These are phyloP conservation scores for Isotomurus palustris DNA, from an alignment of 2,888 invertebrate species.

Conservation along the genomic window DNA sequence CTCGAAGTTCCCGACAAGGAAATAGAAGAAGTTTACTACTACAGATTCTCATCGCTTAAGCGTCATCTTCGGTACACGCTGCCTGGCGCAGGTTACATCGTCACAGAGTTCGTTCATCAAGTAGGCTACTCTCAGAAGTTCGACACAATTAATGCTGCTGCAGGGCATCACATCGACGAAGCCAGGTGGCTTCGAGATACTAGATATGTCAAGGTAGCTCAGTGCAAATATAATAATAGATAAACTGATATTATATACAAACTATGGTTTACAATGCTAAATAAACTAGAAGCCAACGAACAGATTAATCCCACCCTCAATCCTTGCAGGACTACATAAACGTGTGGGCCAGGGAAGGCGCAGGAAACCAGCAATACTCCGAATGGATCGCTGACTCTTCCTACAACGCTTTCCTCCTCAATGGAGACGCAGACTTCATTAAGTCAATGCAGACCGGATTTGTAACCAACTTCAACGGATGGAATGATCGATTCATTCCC, in stretches of 20 bases:
- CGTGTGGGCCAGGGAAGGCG: slow-evolving; percentile 41
- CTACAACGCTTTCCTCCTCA: slow-evolving; percentile 31
- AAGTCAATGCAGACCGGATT: slow-evolving; percentile 36
- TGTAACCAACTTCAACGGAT: slow-evolving; percentile 36
- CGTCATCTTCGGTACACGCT: slow-evolving; percentile 39
- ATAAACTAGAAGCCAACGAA: too few relatives aligned
- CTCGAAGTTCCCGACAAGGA: slow-evolving; percentile 38
- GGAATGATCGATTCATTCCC: slow-evolving; percentile 32
- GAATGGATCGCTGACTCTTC: slow-evolving; percentile 45
- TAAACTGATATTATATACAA: neutral
- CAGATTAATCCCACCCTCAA: too few relatives aligned
- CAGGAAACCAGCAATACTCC: slow-evolving; percentile 35
- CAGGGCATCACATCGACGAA: slow-evolving; percentile 45
- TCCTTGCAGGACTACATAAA: slow-evolving; percentile 39
- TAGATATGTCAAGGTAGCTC: slow-evolving; percentile 28
- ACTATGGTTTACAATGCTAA: neutral
- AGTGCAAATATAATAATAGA: neutral
- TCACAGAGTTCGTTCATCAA: slow-evolving; percentile 44
- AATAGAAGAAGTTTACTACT: slow-evolving; percentile 44
- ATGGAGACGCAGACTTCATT: slow-evolving; percentile 41
- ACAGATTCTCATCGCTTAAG: slow-evolving; percentile 39
- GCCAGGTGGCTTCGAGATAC: slow-evolving; percentile 34
- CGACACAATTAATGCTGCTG: slow-evolving; percentile 43
- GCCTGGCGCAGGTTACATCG: slow-evolving; percentile 38
- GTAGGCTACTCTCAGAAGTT: slow-evolving; percentile 39